Conservation (phyloP, 2,888 invertebrate species). For the Zelleria hepariella region DNA sequence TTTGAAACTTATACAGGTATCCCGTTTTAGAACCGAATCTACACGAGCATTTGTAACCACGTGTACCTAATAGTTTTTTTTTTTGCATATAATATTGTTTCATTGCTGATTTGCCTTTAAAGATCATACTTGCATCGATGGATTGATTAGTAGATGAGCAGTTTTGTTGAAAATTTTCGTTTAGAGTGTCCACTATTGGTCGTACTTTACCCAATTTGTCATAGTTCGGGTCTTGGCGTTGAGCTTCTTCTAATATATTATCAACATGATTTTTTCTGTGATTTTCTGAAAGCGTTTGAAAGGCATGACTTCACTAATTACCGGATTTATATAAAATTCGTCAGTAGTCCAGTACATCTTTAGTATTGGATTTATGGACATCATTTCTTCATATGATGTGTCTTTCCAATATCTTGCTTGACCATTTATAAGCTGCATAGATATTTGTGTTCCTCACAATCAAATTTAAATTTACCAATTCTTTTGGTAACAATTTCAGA, state of each 20-base stretch:
- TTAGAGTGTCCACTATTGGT: not conserved
- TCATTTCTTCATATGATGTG: constrained; percentile 13
- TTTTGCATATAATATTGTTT: constrained; percentile 1
- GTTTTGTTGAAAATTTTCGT: not conserved
- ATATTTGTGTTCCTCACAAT: constrained; percentile 12
- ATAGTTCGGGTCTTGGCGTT: not conserved
- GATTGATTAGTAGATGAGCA: not conserved
- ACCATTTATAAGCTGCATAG: constrained; percentile 9
- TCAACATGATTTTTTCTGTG: not conserved
- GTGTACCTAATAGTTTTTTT: not conserved
- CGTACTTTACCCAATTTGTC: not conserved
- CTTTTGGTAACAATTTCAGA: constrained; percentile 10
- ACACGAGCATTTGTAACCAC: constrained; percentile 10
- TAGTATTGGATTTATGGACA: constrained; percentile 13
- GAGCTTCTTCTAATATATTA: not conserved
- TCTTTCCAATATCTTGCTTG: constrained; percentile 13
- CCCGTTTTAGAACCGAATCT: constrained; percentile 12
- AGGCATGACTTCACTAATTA: constrained; percentile 11
- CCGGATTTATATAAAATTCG: constrained; percentile 12
- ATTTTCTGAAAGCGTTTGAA: constrained; percentile 3
- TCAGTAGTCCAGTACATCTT: constrained; percentile 12
- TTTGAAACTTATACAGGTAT: constrained; percentile 14
- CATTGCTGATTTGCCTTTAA: not conserved
- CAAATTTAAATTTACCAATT: constrained; percentile 11
- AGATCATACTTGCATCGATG: constrained; percentile 2